A percentile compares a stretch with the other conserved stretches of the same genome.
These are phyloP conservation scores for Lophius piscatorius DNA, from an alignment of 2,113 vertebrate species.

Conservation along the genomic window DNA sequence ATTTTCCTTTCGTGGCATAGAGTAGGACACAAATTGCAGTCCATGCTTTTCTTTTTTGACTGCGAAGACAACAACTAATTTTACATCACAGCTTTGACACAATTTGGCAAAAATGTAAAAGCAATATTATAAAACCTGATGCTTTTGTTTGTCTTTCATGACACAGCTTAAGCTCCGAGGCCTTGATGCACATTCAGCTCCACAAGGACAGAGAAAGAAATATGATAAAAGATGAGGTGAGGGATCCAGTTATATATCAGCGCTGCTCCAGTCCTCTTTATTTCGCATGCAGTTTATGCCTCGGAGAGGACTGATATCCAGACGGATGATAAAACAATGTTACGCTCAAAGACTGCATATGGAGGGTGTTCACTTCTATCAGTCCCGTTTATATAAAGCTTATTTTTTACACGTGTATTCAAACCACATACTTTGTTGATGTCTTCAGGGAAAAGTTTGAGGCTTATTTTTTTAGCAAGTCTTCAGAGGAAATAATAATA, in stretches of 20 bases:
- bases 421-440: slow-evolving; percentile 30
- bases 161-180: slow-evolving; percentile 18
- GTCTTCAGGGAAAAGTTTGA: slow-evolving; percentile 32
- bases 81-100: not conserved
- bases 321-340: slow-evolving; percentile 22
- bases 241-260: slow-evolving; percentile 36
- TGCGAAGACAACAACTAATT: too few relatives aligned
- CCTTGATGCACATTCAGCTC: slow-evolving; percentile 29
- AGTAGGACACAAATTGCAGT: too few relatives aligned
- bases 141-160: slow-evolving; percentile 38
- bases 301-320: slow-evolving; percentile 36
- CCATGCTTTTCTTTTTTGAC: too few relatives aligned
- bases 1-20: too few relatives aligned
- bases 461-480: slow-evolving; percentile 28
- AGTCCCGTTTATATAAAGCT: slow-evolving; percentile 30
- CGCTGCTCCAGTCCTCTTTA: slow-evolving; percentile 36
- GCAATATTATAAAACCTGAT: slow-evolving; percentile 29
- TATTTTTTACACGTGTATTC: slow-evolving; percentile 33
- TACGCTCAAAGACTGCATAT: slow-evolving; percentile 47
- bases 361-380: slow-evolving; percentile 43
- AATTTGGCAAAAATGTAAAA: not conserved
- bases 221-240: slow-evolving; percentile 42
- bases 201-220: slow-evolving; percentile 15
- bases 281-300: slow-evolving; percentile 42
- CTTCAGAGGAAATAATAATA: slow-evolving; percentile 27